Base-by-base conservation (phyloP, 2,113 vertebrate genomes). In the Tringa solitaria region DNA sequence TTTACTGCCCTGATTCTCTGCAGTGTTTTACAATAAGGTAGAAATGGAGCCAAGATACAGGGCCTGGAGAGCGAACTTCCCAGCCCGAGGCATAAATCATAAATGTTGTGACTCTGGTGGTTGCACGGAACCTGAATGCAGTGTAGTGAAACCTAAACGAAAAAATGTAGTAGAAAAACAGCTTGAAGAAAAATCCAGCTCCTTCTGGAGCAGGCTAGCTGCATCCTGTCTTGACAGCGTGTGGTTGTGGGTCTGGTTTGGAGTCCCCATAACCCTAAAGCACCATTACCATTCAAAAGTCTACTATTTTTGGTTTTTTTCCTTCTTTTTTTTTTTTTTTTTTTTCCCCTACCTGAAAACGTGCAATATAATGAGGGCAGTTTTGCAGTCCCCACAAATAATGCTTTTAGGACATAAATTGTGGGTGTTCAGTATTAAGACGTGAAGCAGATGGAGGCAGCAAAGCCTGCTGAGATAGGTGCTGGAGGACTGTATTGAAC, bases 331-430 rank as follows among this genome's bases (percentile, higher is more conserved):
- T 22, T 5, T 45, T 12, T n/a, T 8, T 20, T 35, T 26, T 17
- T 7, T 39, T 41, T 18, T 11, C 6, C 12, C 32, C 12, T 6
- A 75, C 14, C 14, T 87, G 57, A 64, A 87, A 56, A 23, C 19
- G 8, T 50, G 18, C 32, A 30, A 19, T 57, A 3, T 45, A 48
- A 37, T 16, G 23, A 75, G 14, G 56, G 2, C 39, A 46, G 9
- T 35, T 56, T 50, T 78, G 56, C 18, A 20, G 33, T 28, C 6
- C n/a, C 24, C 12, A 50, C 0, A 0, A 67, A 6, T 50, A 28
- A 43, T 24, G 13, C 5, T 65, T 85, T 57, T 45, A 53, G 63
- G 39, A 39, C 8, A 45, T 28, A 61, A 85, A 73, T 11, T 56
- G 65, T 33, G 4, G 12, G 5, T 56, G 10, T 43, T 21, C 14